Percentiles rank a stretch among this genome's conserved stretches.
These are phyloP conservation scores for Tenthredo livida DNA, from an alignment of 2,888 invertebrate genomes.

Conservation along the genomic window DNA sequence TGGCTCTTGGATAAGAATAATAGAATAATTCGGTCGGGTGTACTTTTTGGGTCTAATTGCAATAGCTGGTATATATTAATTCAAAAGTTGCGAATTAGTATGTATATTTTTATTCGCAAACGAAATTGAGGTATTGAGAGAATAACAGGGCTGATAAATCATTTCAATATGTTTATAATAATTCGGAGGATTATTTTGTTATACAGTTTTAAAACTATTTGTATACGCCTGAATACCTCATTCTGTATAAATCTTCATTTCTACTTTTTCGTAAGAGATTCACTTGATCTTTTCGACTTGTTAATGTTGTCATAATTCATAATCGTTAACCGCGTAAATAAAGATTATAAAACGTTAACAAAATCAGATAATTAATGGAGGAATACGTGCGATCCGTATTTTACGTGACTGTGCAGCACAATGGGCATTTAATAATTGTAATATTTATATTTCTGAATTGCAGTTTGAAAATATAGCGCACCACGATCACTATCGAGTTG, in stretches of 20 bases:
- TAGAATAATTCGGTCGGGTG: not conserved
- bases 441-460: not conserved
- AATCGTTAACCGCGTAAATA: not conserved
- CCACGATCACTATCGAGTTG: not conserved
- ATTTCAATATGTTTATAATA: too few species aligned
- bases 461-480: not conserved
- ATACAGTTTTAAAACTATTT: not conserved
- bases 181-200: too few species aligned
- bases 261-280: not conserved
- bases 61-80: not conserved
- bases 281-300: not conserved
- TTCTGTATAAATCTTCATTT: not conserved
- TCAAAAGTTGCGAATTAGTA: not conserved
- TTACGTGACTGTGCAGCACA: slow-evolving; percentile 33
- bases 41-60: not conserved
- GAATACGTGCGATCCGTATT: slow-evolving; percentile 9
- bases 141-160: not conserved
- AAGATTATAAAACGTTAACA: not conserved
- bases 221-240: not conserved
- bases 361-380: not conserved
- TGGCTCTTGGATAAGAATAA: not conserved
- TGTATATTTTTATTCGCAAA: not conserved
- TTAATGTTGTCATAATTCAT: not conserved
- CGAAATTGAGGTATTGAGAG: not conserved
- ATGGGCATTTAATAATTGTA: not conserved